phyloP scores from a whole-genome alignment of 2,113 vertebrate species.

The Clarias magur region DNA sequence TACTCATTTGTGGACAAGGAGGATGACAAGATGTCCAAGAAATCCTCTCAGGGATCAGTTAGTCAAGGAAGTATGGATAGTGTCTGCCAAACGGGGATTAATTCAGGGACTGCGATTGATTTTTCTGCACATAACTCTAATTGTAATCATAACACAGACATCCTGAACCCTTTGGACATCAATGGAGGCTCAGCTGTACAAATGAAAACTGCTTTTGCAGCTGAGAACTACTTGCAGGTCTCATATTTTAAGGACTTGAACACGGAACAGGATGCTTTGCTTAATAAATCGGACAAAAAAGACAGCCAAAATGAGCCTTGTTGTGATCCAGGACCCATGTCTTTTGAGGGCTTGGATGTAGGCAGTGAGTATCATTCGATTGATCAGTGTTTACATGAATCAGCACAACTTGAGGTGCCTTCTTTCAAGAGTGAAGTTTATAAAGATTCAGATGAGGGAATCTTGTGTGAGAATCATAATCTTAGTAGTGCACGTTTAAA shows the following conservation, averaged over 20 bases:
- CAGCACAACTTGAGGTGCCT: slow-evolving; percentile 29
- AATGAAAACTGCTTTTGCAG: background rate
- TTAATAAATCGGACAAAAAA: slow-evolving; percentile 20
- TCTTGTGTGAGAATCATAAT: background rate
- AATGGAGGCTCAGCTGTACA: background rate
- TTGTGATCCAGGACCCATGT: background rate
- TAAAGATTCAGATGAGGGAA: background rate
- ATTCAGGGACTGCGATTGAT: slow-evolving; percentile 32
- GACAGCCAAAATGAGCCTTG: background rate
- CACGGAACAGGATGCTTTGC: slow-evolving; percentile 21
- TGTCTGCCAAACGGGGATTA: background rate
- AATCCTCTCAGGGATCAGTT: slow-evolving; percentile 34
- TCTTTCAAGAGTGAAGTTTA: slow-evolving; percentile 30
- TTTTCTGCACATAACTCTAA: background rate
- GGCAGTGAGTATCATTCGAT: background rate
- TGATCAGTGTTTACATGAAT: slow-evolving; percentile 23
- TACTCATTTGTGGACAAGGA: slow-evolving; percentile 30
- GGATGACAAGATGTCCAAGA: slow-evolving; percentile 28
- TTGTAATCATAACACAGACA: background rate
- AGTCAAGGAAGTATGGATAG: slow-evolving; percentile 30
- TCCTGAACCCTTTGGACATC: background rate
- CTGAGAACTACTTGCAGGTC: background rate
- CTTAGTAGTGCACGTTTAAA: slow-evolving; percentile 8
- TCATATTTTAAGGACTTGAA: slow-evolving; percentile 51
- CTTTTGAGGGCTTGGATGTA: background rate